Percentiles rank a stretch among this genome's conserved stretches.
phyloP scores from a whole-genome alignment of 2,113 vertebrate species.

The Catharus bicknelli region DNA sequence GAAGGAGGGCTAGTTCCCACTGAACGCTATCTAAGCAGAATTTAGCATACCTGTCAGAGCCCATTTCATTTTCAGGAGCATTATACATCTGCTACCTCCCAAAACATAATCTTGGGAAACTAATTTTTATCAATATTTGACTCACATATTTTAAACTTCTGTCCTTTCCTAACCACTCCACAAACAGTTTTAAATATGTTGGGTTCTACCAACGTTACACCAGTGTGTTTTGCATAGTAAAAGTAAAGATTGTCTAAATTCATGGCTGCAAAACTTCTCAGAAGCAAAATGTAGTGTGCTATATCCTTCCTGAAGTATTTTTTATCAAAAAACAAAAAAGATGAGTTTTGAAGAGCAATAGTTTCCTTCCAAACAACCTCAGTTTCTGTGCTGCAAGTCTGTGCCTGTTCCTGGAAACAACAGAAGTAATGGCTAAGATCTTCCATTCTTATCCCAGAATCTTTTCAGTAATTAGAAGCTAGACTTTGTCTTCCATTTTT shows the following conservation, averaged over 20 bases:
- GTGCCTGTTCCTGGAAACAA: background rate
- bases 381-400: background rate
- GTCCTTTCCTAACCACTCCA: background rate
- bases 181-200: background rate
- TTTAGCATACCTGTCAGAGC: slow-evolving; percentile 51
- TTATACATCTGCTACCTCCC: slow-evolving; percentile 11
- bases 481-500: background rate
- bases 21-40: slow-evolving; percentile 35
- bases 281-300: background rate
- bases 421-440: background rate
- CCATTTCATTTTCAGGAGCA: slow-evolving; percentile 28
- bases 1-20: slow-evolving; percentile 26
- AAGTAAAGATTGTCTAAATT: background rate
- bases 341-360: background rate
- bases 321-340: background rate
- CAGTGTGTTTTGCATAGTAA: background rate
- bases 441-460: background rate
- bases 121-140: background rate
- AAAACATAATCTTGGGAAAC: background rate
- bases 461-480: background rate
- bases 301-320: background rate
- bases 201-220: background rate
- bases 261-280: background rate
- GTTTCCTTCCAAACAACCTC: background rate
- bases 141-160: background rate